Evolutionary conservation across 2,797 vertebrate genomes (phyloP), one percentile per base, ranked within the genome.

Genomic region (Fundulus diaphanus): DNA sequence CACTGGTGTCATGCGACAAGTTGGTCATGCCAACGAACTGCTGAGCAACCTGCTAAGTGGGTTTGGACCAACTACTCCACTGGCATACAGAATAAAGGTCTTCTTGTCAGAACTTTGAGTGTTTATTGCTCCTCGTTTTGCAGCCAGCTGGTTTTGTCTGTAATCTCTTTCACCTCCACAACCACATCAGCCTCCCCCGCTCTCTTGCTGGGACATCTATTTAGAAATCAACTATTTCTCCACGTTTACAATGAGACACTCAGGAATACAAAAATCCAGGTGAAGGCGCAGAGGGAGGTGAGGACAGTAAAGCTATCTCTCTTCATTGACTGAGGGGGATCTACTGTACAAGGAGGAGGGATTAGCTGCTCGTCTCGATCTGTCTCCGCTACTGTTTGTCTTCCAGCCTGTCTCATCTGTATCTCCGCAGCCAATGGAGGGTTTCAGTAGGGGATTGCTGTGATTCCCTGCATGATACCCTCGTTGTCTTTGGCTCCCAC

Each of bases 241-340:
- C 89, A 89, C 85, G 83, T 88, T 88, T 86, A 80, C 78, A 83
- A 68, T 22, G 61, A 22, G 59, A 77, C 76, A 88, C 87, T 79
- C 81, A 83, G 65, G 87, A 92, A 92, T 92, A 83, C 75, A 71
- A 88, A 88, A 33, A 48, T 40, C 51, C 7, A 24, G 70, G 56
- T 44, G 44, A 74, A 77, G 69, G 59, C 27, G 16, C 69, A 29
- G 13, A 20, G 31, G 0, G 31, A 52, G 54, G 44, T 33, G 70
- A 57, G 67, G 77, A 54, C 51, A 27, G 15, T 31, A 59, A 59
- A 18, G 29, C 15, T 31, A 27, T 31, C 56, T 18, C 29, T 59
- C 56, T 74, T 85, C 87, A 93, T 85, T 90, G 92, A 92, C 83
- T 82, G 71, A 73, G 68, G 84, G 85, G 88, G 88, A 90, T 88